Percentiles rank a stretch among this genome's conserved stretches.
These are phyloP conservation scores for Neoseiulus cucumeris DNA, from an alignment of 1,140 invertebrate species.

Conservation along the genomic window DNA sequence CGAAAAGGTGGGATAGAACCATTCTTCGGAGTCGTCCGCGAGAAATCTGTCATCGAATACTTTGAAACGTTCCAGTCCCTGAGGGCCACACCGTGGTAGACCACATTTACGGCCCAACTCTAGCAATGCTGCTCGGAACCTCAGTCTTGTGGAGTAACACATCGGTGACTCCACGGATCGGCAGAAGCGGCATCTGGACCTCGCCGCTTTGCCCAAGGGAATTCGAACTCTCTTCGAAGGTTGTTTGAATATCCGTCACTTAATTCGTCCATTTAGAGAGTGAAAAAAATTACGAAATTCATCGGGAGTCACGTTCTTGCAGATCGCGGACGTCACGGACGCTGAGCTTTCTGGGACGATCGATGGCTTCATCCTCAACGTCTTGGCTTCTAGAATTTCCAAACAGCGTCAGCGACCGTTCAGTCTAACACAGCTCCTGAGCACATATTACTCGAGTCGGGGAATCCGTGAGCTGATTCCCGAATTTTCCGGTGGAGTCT, in stretches of 20 bases:
- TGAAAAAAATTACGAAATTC: too few relatives aligned
- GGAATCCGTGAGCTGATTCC: slow-evolving; percentile 5
- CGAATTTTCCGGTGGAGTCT: neutral
- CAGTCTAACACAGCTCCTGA: neutral
- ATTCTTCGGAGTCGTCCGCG: neutral
- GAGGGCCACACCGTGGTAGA: slow-evolving; percentile 1
- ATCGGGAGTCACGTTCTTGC: too few relatives aligned
- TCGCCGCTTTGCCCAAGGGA: neutral
- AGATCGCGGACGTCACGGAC: neutral
- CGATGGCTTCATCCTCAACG: neutral
- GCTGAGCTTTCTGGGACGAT: neutral
- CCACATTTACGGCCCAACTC: neutral
- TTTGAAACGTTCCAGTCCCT: neutral
- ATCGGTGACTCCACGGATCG: neutral
- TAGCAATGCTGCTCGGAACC: neutral
- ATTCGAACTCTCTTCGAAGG: neutral
- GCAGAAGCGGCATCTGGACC: neutral
- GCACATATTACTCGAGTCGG: neutral
- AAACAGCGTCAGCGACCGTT: neutral
- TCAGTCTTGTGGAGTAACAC: slow-evolving; percentile 1
- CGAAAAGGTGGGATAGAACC: neutral
- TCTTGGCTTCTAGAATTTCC: neutral
- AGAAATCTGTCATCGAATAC: neutral
- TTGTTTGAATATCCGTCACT: too few relatives aligned
- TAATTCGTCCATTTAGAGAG: too few relatives aligned